Evolutionary conservation across 2,888 invertebrate species (phyloP), one percentile per base, ranked within the genome.

Genomic region (Scrobipalpa costella): DNA sequence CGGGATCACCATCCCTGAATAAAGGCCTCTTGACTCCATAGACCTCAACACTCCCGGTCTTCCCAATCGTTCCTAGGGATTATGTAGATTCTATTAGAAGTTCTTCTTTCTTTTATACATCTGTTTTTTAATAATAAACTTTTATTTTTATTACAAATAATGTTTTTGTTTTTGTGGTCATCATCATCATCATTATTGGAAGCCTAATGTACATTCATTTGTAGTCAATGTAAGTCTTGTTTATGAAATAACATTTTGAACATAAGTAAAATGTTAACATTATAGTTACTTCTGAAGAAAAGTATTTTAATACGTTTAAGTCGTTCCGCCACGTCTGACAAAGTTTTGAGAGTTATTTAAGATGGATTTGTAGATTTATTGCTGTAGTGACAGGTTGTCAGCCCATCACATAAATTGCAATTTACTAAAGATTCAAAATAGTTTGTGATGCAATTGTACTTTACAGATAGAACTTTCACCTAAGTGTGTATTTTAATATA

Each of bases 1-100:
- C 19, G 93, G 94, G 47, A 90, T 92, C 61, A 57, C 55, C 1
- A 84, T 88, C 50, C 85, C 83, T 0, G 78, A 81, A 63, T 72
- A 75, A 68, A 63, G 34, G n/a, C 19, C 38, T n/a, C 9, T 38
- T 15, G 34, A 57, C 15, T 15, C 36, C 7, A 33, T 34, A 57
- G 57, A 19, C 57, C 57, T 7, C 15, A 19, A 11, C 6, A 9
- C 1, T 11, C 1, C 17, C 13, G 57, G 38, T 57, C 57, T 36
- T 19, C 15, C 27, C 9, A 19, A 38, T 9, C 19, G 38, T 57
- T 57, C 57, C 57, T 57, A 57, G 57, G 38, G 17, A 57, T 57
- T 34, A 19, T 7, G 15, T 57, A 59, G 60, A 49, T 40, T 60
- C 49, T 49, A 49, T 60, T 49, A 60, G 57, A 27, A 44, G 50